A percentile compares a stretch with the other conserved stretches of the same genome.
These are phyloP conservation scores for Anniella stebbinsi DNA, from an alignment of 2,797 vertebrate genomes.

Conservation along the genomic window DNA sequence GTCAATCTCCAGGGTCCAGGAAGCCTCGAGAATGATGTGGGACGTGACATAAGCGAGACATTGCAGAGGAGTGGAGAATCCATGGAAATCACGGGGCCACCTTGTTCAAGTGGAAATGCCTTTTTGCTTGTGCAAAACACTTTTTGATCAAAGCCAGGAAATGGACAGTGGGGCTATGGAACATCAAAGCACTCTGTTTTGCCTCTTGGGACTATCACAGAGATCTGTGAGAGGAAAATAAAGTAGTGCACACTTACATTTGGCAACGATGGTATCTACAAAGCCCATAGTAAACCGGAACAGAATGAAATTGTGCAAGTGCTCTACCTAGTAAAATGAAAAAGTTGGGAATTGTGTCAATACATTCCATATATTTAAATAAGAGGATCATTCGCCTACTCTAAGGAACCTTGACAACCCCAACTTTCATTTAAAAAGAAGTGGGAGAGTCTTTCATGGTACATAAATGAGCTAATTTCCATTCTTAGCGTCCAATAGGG, in stretches of 20 bases:
- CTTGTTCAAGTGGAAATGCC: background rate
- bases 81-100: background rate
- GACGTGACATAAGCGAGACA: background rate
- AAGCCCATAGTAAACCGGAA: conserved; percentile 99
- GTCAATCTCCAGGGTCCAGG: no score
- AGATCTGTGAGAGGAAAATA: background rate
- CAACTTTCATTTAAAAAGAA: background rate
- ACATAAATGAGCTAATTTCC: background rate
- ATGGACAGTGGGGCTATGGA: background rate
- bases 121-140: background rate
- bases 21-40: background rate
- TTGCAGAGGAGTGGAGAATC: background rate
- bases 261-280: conserved; percentile 95
- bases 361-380: background rate
- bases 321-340: conserved; percentile 87
- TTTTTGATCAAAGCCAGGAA: background rate
- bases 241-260: conserved; percentile 86
- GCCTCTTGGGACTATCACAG: background rate
- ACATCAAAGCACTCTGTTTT: background rate
- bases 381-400: background rate
- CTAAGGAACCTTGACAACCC: background rate
- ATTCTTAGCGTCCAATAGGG: background rate
- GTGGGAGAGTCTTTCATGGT: background rate
- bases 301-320: conserved; percentile 96
- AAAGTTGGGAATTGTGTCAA: conserved; percentile 32